phyloP scores from a whole-genome alignment of 92 coral and sea anemone genomes.

The Diadumene lineata region DNA sequence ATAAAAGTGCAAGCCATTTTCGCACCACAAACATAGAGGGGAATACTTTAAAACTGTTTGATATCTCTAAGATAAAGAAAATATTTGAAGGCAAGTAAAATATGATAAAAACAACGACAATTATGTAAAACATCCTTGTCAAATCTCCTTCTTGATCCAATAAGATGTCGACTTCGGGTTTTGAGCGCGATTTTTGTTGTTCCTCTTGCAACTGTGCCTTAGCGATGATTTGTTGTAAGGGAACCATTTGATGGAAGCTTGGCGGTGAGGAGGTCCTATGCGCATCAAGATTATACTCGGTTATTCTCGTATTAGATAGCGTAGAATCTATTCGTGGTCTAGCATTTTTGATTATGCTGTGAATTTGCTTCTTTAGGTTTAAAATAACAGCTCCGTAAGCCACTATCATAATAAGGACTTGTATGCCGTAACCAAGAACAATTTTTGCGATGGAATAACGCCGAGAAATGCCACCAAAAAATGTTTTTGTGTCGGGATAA shows the following conservation, averaged over 20 bases:
- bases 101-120: constrained; percentile 59
- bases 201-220: constrained; percentile 17
- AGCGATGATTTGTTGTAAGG: background rate
- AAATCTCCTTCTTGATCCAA: constrained; percentile 61
- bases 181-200: background rate
- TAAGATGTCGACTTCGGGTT: constrained; percentile 4
- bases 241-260: constrained; percentile 10
- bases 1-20: constrained; percentile 23
- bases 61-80: constrained; percentile 39
- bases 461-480: background rate
- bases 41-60: background rate
- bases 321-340: constrained; percentile 32
- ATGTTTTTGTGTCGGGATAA: background rate
- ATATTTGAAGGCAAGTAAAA: constrained; percentile 74
- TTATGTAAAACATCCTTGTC: constrained; percentile 74
- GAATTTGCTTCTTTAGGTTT: constrained; percentile 54
- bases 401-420: constrained; percentile 54
- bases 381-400: constrained; percentile 72
- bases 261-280: constrained; percentile 8
- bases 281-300: constrained; percentile 23
- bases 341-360: constrained; percentile 23
- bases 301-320: constrained; percentile 14
- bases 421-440: constrained; percentile 49
- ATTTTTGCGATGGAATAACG: constrained; percentile 39
- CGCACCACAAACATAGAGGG: constrained; percentile 21